Evolutionary conservation across 2,113 vertebrate genomes (phyloP), one percentile per base, ranked within the genome.

Genomic region (Egretta garzetta): DNA sequence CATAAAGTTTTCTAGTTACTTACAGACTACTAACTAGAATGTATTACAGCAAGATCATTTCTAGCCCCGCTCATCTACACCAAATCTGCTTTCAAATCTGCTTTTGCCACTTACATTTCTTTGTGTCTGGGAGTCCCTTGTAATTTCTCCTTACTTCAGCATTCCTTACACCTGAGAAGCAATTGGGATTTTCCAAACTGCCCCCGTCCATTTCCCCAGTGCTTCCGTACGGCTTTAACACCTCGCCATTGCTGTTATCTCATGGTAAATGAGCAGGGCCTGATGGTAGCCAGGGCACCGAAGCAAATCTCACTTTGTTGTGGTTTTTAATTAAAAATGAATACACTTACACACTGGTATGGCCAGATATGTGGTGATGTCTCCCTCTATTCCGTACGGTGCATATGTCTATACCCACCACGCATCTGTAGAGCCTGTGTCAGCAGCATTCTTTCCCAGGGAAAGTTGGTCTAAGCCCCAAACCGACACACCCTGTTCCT

Each of bases 161-260:
- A 94, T 93, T 96, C 63, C 75, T 96, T 74, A 94, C 66, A 98
- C 80, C 85, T 94, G 86, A 97, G 79, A 94, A 91, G 91, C 84
- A 96, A 85, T 90, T 85, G 88, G 71, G 39, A 88, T 82, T 97
- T 97, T 97, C 94, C 86, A 97, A 80, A 94, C 82, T 82, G 80
- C 50, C 74, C 74, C 83, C 96, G 97, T 96, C 96, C 50, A 12
- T 96, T 98, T 98, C 86, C 70, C 87, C 94, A 93, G 67, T 66
- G 85, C 81, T 96, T 97, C 95, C 83, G 92, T 77, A 93, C 86
- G 73, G 70, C 53, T 96, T 92, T 74, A 81, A 92, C 71, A 94
- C 73, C 74, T 93, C 3, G 0, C 70, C 71, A 75, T 67, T 93
- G 70, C 68, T 90, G 66, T 94, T 95, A 95, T 70, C 63, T 83